These are phyloP conservation scores for Epinephelus awoara DNA, from an alignment of 2,797 vertebrate genomes.

Conservation along the genomic window DNA sequence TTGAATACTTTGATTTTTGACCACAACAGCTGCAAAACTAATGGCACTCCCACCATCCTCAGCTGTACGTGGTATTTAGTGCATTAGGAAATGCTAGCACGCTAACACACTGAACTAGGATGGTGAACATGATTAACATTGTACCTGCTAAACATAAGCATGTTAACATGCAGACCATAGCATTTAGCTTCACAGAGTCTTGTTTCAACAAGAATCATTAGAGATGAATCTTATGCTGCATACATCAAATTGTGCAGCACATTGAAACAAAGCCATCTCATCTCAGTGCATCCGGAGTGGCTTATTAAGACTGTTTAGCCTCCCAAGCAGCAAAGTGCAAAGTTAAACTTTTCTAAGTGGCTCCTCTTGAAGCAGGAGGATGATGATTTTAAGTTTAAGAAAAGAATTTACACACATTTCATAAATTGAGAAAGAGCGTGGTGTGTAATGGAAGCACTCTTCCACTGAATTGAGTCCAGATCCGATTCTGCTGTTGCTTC, in stretches of 20 bases:
- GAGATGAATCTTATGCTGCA: not conserved
- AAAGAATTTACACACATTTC: slow-evolving; percentile 6
- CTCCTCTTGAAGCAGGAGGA: not conserved
- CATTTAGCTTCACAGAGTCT: not conserved
- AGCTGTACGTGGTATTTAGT: too few relatives aligned
- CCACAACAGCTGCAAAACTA: too few relatives aligned
- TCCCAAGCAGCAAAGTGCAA: not conserved
- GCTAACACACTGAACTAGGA: too few relatives aligned
- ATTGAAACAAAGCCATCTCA: not conserved
- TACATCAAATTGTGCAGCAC: not conserved
- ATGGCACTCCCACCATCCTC: too few relatives aligned
- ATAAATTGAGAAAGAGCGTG: not conserved
- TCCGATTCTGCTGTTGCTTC: slow-evolving; percentile 44
- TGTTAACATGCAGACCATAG: too few relatives aligned
- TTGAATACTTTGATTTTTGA: too few relatives aligned
- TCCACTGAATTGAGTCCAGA: slow-evolving; percentile 38
- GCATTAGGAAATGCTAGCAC: too few relatives aligned
- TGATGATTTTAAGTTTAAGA: not conserved
- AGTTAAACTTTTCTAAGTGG: not conserved
- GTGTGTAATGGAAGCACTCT: slow-evolving; percentile 27
- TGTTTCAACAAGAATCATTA: not conserved
- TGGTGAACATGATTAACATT: not conserved
- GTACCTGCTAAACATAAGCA: not conserved
- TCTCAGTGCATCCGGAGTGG: not conserved
- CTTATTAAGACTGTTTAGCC: not conserved